Evolutionary conservation across 2,113 vertebrate species (phyloP), one percentile per base, ranked within the genome.

Genomic region (Eptesicus fuscus): DNA sequence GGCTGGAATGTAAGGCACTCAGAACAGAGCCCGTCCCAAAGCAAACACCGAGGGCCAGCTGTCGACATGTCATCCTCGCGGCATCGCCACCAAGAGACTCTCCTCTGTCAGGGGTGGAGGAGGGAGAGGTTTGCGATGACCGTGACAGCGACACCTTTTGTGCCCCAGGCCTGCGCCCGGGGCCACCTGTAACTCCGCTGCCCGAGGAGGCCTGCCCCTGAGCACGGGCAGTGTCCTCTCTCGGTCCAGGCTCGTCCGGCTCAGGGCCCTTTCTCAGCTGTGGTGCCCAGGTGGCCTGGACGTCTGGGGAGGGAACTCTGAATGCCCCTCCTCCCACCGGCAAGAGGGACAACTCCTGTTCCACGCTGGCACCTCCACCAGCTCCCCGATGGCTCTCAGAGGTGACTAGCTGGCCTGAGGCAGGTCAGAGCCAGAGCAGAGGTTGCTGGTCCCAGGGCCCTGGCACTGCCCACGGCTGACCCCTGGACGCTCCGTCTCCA

Each of bases 341-440:
- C 76, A 9, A 23, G 12, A 28, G 17, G 59, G 79, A 56, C 30
- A 44, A 9, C 44, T 13, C 11, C 2, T 9, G 13, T 4, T 32
- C 3, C 9, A 7, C 4, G 49, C 22, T 20, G 0, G 4, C 49
- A 30, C 5, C 5, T 14, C 76, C 4, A 8, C 32, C 7, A 49
- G 44, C 56, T 73, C 25, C 51, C 63, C 18, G 7, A 0, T 20
- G 25, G 40, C 69, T 49, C 74, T 18, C 25, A 42, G 47, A 13
- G 59, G 35, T 17, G 51, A 83, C 40, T 71, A 35, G 40, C 63
- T 8, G 25, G 32, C 70, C 51, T 9, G 18, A 30, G 35, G 20
- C 42, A 74, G 69, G 53, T 30, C 47, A 67, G 77, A n/a, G 22
- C 53, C 14, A 0, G 32, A 47, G 13, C 18, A 20, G 10, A 77